These are phyloP conservation scores for Eupithecia exiguata DNA, from an alignment of 2,888 invertebrate species.

Conservation along the genomic window DNA sequence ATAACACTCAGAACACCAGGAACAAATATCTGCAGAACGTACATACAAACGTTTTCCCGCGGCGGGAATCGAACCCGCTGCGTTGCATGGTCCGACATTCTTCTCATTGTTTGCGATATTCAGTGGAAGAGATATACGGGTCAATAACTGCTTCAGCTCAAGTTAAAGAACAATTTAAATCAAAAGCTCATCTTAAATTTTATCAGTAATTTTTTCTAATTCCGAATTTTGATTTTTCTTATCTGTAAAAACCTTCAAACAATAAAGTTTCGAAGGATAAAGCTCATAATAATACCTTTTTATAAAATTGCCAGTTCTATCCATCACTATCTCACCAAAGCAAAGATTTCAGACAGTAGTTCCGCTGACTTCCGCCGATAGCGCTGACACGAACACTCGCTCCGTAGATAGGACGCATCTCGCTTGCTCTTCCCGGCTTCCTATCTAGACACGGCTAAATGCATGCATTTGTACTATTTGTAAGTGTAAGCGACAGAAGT, in stretches of 20 bases:
- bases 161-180: neutral
- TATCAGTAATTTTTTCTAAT: too few species aligned
- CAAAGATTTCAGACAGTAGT: constrained; percentile 21
- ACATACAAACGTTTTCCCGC: neutral
- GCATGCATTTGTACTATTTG: constrained; percentile 1
- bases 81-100: neutral
- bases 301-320: constrained; percentile 5
- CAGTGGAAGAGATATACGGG: too few species aligned
- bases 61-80: neutral
- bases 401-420: constrained; percentile 16
- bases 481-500: neutral
- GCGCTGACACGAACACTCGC: constrained; percentile 28
- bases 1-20: neutral
- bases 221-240: neutral
- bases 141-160: neutral
- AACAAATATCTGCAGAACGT: neutral
- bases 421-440: neutral
- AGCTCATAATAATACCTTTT: too few species aligned
- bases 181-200: too few species aligned
- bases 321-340: neutral
- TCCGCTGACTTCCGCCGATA: constrained; percentile 26
- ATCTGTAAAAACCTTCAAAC: too few species aligned
- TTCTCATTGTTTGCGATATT: neutral
- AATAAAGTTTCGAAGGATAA: too few species aligned
- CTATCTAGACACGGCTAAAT: constrained; percentile 7